phyloP scores from a whole-genome alignment of 2,797 vertebrate genomes.

The Capromys pilorides region DNA sequence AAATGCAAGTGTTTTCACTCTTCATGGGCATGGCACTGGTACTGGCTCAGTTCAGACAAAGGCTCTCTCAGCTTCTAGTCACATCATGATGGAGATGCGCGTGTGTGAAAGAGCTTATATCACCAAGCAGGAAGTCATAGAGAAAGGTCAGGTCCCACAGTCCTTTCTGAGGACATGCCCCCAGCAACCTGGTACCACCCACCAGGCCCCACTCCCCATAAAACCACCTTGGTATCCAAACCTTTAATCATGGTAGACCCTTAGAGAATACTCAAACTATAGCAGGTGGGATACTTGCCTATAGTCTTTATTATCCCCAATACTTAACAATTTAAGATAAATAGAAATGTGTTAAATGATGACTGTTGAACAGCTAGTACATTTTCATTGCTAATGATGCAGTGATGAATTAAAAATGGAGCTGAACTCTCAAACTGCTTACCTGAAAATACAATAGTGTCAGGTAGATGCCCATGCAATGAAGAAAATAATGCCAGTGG shows the following conservation, averaged over 20 bases:
- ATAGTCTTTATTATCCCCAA: conserved; percentile 10
- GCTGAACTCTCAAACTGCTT: not conserved
- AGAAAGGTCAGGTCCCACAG: not conserved
- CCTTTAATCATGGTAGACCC: not conserved
- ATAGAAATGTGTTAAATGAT: not conserved
- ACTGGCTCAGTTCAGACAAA: not conserved
- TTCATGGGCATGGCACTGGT: not conserved
- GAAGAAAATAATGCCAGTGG: not conserved
- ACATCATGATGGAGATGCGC: not conserved
- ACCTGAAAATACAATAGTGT: not conserved
- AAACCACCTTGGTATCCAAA: not conserved
- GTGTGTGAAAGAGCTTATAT: not conserved
- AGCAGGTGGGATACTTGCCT: not conserved
- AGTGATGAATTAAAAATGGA: not conserved
- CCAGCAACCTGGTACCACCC: not conserved
- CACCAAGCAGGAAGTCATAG: not conserved
- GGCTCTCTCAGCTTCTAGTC: not conserved
- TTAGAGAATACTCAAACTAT: not conserved
- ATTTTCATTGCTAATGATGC: not conserved
- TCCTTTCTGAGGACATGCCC: not conserved
- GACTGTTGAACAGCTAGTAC: not conserved
- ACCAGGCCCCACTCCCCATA: not conserved
- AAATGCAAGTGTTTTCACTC: not conserved
- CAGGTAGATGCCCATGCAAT: not conserved
- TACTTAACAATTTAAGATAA: not conserved